Percentiles rank a stretch among this genome's conserved stretches.
Conservation (phyloP, 2,888 invertebrate species). For the Troilus luridus region DNA sequence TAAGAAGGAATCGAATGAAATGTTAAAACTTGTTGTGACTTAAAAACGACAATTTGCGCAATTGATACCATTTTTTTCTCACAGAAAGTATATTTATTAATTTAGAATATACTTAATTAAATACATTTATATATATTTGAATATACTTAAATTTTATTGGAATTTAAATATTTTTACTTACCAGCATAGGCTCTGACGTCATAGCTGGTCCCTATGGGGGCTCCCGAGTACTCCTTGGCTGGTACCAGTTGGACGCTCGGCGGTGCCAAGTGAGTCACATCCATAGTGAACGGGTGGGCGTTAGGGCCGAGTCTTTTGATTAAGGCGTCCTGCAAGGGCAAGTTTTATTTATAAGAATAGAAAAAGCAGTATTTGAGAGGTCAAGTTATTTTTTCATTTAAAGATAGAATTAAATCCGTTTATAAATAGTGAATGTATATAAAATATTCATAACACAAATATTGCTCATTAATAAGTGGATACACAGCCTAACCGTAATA, state of each 20-base stretch:
- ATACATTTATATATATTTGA: not conserved
- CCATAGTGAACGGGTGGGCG: conserved; percentile 85
- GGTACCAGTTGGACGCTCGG: conserved; percentile 92
- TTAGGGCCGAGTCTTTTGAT: conserved; percentile 83
- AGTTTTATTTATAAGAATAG: not conserved
- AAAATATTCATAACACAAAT: too few relatives aligned
- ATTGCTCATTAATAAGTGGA: too few relatives aligned
- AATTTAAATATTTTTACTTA: conserved; percentile 68
- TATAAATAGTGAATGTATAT: too few relatives aligned
- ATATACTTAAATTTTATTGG: not conserved
- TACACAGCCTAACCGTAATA: too few relatives aligned
- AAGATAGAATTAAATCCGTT: too few relatives aligned
- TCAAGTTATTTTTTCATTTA: not conserved
- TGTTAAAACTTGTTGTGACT: too few relatives aligned
- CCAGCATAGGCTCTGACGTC: conserved; percentile 89
- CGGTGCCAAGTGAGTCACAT: conserved; percentile 87
- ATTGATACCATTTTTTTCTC: too few relatives aligned
- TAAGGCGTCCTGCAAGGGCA: conserved; percentile 79
- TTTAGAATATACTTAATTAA: not conserved
- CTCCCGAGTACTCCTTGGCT: conserved; percentile 91
- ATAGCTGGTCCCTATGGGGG: conserved; percentile 92
- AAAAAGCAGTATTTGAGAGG: not conserved
- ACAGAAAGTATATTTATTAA: not conserved
- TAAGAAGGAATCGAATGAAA: too few relatives aligned
- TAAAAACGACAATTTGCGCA: too few relatives aligned